Evolutionary conservation across 2,888 invertebrate species (phyloP).

Genomic region (Limnephilus marmoratus): DNA sequence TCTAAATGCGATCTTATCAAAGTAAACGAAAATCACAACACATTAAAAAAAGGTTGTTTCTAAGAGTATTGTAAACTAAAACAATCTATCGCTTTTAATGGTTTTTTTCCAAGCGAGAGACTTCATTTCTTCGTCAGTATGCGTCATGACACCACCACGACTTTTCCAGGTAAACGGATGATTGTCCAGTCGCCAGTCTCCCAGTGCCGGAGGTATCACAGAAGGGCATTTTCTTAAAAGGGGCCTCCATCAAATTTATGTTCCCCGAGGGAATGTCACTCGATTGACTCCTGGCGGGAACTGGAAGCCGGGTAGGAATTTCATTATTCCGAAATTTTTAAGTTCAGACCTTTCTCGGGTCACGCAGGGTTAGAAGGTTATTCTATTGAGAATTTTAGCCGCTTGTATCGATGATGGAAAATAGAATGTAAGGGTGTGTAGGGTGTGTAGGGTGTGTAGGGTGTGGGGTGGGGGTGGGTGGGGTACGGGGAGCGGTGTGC

Average conservation of each 20-base stretch:
- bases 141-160: constrained; percentile 11
- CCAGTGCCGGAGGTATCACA: constrained; percentile 59
- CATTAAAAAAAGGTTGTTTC: neutral
- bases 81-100: neutral
- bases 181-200: constrained; percentile 38
- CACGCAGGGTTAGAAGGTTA: constrained; percentile 43
- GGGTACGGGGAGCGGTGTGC: neutral
- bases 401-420: constrained; percentile 48
- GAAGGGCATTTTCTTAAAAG: constrained; percentile 64
- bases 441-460: neutral
- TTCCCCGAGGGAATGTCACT: constrained; percentile 59
- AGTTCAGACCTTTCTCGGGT: constrained; percentile 54
- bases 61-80: constrained; percentile 12
- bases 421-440: constrained; percentile 19
- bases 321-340: constrained; percentile 64
- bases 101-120: neutral
- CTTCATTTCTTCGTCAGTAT: constrained; percentile 8
- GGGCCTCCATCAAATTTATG: constrained; percentile 65
- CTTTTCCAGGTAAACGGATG: constrained; percentile 41
- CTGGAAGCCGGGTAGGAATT: constrained; percentile 58
- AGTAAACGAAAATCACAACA: neutral
- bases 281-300: constrained; percentile 55
- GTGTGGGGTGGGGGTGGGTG: neutral
- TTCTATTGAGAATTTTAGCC: constrained; percentile 36
- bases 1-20: neutral